Evolutionary conservation across 2,797 vertebrate species (phyloP).

Genomic region (Sebastolobus altivelis): DNA sequence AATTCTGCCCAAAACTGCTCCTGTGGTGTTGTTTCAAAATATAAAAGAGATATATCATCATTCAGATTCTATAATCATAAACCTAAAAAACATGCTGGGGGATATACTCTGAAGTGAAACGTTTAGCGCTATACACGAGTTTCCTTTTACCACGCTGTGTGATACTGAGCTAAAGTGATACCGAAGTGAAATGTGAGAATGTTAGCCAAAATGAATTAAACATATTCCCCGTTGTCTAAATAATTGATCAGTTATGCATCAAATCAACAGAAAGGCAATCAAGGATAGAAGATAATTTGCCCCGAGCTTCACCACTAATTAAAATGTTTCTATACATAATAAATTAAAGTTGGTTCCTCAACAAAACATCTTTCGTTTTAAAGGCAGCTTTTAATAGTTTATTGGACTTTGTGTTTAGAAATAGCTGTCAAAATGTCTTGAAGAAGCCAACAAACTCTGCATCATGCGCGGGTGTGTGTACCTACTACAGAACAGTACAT

Average conservation of each 20-base stretch:
- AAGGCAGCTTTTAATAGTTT: background rate
- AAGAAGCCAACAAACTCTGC: slow-evolving; percentile 14
- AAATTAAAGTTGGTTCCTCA: background rate
- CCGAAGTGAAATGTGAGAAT: slow-evolving; percentile 63
- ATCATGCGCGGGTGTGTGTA: slow-evolving; percentile 51
- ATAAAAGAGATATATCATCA: background rate
- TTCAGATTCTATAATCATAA: background rate
- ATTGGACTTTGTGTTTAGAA: slow-evolving; percentile 20
- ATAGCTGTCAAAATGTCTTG: slow-evolving; percentile 13
- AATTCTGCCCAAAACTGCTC: background rate
- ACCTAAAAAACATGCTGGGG: slow-evolving; percentile 1
- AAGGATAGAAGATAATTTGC: slow-evolving; percentile 15
- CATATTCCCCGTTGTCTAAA: slow-evolving; percentile 52
- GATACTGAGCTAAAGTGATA: slow-evolving; percentile 39
- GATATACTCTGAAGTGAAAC: background rate
- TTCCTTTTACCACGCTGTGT: slow-evolving; percentile 21
- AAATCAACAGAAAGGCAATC: slow-evolving; percentile 45
- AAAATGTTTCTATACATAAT: slow-evolving; percentile 9
- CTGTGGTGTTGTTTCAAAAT: background rate
- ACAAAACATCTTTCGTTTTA: background rate
- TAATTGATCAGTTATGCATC: slow-evolving; percentile 62
- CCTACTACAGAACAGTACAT: slow-evolving; percentile 23
- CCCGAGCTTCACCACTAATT: slow-evolving; percentile 21
- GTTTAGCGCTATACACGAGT: background rate
- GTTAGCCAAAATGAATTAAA: slow-evolving; percentile 61